phyloP scores from a whole-genome alignment of 2,888 invertebrate genomes.

The Callosobruchus maculatus region DNA sequence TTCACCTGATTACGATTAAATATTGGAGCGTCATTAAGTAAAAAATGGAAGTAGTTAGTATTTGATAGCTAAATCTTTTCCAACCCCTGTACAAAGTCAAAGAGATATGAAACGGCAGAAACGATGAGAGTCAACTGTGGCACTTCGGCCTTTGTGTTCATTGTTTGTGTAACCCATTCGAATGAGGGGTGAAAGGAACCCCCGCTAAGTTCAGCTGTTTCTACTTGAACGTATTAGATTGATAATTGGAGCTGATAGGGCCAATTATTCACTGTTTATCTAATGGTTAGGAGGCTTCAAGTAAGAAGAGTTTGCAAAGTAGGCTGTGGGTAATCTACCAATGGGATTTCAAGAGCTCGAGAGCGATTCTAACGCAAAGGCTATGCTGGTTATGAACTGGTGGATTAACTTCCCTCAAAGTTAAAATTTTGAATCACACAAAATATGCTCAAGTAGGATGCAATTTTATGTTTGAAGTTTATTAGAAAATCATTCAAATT shows the following conservation, averaged over 20 bases:
- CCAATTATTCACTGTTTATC: conserved; percentile 1
- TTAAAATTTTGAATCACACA: too few relatives aligned
- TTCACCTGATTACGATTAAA: too few relatives aligned
- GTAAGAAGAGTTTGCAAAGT: neutral
- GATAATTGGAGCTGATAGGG: conserved; percentile 35
- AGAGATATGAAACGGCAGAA: neutral
- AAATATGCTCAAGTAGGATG: too few relatives aligned
- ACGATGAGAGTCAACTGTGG: neutral
- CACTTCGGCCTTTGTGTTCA: neutral
- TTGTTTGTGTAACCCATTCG: neutral
- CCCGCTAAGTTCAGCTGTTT: conserved; percentile 35
- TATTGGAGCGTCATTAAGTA: too few relatives aligned
- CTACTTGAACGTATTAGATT: conserved; percentile 30
- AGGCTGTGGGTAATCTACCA: neutral
- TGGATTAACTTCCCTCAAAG: too few relatives aligned
- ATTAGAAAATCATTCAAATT: too few relatives aligned
- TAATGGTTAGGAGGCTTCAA: neutral
- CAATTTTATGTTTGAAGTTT: too few relatives aligned
- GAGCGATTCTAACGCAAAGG: too few relatives aligned
- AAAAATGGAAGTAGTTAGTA: too few relatives aligned
- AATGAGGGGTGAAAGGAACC: conserved; percentile 4
- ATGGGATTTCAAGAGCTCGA: neutral
- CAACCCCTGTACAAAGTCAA: neutral
- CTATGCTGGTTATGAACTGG: too few relatives aligned
- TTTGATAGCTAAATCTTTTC: neutral